Percentiles rank a stretch among this genome's conserved stretches.
phyloP scores from a whole-genome alignment of 1,140 invertebrate species.

The Ostrea denselamellosa region DNA sequence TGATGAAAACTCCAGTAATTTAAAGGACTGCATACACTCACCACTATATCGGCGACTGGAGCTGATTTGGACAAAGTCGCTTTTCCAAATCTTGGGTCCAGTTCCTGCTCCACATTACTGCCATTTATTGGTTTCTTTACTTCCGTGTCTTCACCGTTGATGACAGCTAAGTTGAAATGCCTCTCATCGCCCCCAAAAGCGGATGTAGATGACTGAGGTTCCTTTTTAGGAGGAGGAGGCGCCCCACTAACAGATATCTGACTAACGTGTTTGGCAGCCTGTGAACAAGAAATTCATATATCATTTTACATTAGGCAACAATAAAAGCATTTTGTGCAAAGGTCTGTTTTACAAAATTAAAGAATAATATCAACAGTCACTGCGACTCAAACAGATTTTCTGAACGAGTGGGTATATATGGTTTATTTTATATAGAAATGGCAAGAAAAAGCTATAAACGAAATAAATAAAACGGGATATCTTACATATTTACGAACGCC shows the following conservation, averaged over 20 bases:
- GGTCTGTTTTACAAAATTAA: no score
- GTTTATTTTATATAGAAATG: no score
- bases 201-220: slow-evolving; percentile 29
- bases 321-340: no score
- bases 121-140: background rate
- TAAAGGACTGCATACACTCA: background rate
- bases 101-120: slow-evolving; percentile 30
- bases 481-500: background rate
- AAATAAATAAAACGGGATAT: background rate
- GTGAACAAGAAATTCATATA: background rate
- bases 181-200: slow-evolving; percentile 56
- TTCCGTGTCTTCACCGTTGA: slow-evolving; percentile 31
- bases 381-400: no score
- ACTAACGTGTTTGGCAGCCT: slow-evolving; percentile 40
- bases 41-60: slow-evolving; percentile 48
- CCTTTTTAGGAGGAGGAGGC: background rate
- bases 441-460: no score
- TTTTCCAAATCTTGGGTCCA: slow-evolving; percentile 52
- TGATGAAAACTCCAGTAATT: no score
- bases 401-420: no score
- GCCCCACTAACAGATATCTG: slow-evolving; percentile 8
- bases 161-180: slow-evolving; percentile 53
- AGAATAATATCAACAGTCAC: no score
- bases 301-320: background rate
- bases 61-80: slow-evolving; percentile 56